phyloP scores from a whole-genome alignment of 2,888 invertebrate species.

The Tanypteryx hageni region DNA sequence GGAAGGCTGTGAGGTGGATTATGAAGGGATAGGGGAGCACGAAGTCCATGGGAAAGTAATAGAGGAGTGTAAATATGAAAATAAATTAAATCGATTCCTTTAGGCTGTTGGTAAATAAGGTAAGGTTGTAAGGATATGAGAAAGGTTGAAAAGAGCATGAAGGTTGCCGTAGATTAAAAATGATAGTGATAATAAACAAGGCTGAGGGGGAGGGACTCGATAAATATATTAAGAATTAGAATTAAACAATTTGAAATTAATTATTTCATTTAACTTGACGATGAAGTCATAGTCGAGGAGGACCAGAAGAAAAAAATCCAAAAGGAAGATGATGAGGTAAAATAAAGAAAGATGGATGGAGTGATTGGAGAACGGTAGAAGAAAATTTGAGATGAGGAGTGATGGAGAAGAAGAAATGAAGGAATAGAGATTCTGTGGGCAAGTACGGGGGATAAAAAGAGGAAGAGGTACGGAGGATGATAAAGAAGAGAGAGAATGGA shows the following conservation, averaged over 20 bases:
- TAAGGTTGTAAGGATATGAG: too few species aligned
- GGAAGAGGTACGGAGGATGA: too few species aligned
- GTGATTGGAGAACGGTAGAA: background rate
- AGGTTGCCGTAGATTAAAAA: too few species aligned
- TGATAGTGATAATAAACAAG: too few species aligned
- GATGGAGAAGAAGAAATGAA: background rate
- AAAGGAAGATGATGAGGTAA: background rate
- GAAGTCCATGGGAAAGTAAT: background rate
- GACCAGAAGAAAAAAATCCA: too few species aligned
- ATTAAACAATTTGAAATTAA: background rate
- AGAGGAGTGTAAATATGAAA: background rate
- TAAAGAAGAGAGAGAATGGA: too few species aligned
- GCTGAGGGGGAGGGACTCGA: too few species aligned
- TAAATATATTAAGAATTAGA: too few species aligned
- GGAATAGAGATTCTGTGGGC: background rate
- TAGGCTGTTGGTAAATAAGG: background rate
- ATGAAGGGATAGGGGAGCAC: accelerated
- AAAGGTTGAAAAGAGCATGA: too few species aligned
- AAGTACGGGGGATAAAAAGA: too few species aligned
- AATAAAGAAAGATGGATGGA: background rate
- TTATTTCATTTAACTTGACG: background rate
- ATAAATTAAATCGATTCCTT: background rate
- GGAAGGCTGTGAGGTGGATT: background rate
- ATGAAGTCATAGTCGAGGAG: too few species aligned
- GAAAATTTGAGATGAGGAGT: background rate